Evolutionary conservation across 2,113 vertebrate species (phyloP).

Genomic region (Eonycteris spelaea): DNA sequence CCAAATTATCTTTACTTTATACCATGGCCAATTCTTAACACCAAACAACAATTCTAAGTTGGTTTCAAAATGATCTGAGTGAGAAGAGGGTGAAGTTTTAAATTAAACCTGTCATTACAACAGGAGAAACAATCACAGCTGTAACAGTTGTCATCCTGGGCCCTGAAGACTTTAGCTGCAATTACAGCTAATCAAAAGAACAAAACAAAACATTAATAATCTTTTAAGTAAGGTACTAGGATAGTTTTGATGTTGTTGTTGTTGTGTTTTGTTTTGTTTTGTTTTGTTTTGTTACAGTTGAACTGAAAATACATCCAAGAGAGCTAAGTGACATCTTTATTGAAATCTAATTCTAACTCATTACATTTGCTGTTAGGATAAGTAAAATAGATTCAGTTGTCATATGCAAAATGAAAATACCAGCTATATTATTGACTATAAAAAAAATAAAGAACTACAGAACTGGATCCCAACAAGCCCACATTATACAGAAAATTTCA

Average conservation of each 20-base stretch:
- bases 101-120: background rate
- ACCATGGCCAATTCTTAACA: background rate
- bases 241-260: no score
- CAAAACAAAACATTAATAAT: background rate
- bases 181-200: background rate
- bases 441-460: background rate
- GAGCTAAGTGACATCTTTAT: background rate
- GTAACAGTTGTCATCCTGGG: background rate
- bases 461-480: background rate
- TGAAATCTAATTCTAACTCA: conserved; percentile 15
- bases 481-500: background rate
- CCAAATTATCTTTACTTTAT: conserved; percentile 19
- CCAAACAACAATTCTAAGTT: background rate
- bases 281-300: background rate
- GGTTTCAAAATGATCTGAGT: background rate
- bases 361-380: background rate
- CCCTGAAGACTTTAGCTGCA: background rate
- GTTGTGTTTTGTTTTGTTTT: no score
- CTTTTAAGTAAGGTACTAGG: background rate
- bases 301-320: background rate
- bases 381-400: background rate
- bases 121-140: background rate
- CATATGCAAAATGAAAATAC: conserved; percentile 5
- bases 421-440: background rate
- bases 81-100: background rate